Evolutionary conservation across 2,888 invertebrate genomes (phyloP).

Genomic region (Troilus luridus): DNA sequence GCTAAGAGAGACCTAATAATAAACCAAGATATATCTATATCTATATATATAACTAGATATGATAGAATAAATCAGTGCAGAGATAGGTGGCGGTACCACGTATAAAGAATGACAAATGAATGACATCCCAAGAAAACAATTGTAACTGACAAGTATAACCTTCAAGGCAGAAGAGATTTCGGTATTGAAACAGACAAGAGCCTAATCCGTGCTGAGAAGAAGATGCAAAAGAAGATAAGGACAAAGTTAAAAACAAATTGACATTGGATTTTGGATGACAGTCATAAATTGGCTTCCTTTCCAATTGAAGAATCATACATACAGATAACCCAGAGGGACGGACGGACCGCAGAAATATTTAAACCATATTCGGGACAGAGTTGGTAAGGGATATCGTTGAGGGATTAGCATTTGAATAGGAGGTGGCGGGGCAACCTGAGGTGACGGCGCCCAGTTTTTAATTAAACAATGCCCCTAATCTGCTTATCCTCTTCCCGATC

Average conservation of each 20-base stretch:
- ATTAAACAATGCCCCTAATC: constrained; percentile 59
- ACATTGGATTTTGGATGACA: background rate
- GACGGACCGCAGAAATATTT: constrained; percentile 14
- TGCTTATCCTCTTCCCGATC: constrained; percentile 54
- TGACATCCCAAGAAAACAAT: too few relatives aligned
- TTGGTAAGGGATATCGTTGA: background rate
- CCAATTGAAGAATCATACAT: background rate
- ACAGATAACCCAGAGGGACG: background rate
- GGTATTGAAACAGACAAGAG: too few relatives aligned
- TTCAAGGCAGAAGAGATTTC: too few relatives aligned
- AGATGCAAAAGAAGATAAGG: background rate
- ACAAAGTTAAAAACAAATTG: background rate
- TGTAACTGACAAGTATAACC: too few relatives aligned
- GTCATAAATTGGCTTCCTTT: background rate
- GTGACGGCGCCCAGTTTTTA: constrained; percentile 59
- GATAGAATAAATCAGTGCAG: too few relatives aligned
- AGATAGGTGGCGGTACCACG: too few relatives aligned
- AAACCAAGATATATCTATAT: too few relatives aligned
- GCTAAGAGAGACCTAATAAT: too few relatives aligned
- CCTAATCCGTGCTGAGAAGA: too few relatives aligned
- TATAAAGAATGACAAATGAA: too few relatives aligned
- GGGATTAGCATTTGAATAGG: constrained; percentile 61
- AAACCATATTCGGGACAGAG: constrained; percentile 7
- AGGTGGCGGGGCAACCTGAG: constrained; percentile 31
- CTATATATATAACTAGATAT: too few relatives aligned